Evolutionary conservation across 2,797 vertebrate species (phyloP).

Genomic region (Myioborus melanocephalus): DNA sequence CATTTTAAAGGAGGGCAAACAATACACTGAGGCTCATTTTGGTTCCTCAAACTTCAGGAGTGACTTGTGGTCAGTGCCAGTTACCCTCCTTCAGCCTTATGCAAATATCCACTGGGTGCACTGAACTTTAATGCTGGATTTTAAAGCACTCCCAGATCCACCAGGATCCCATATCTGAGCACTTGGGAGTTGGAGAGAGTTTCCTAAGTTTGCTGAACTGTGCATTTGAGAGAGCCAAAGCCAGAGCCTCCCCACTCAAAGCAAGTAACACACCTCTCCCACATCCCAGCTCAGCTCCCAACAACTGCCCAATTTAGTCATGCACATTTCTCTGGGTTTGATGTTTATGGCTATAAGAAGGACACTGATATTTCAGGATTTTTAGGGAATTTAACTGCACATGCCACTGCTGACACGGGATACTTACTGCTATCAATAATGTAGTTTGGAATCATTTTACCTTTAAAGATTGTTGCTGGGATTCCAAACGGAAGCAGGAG

Average conservation of each 20-base stretch:
- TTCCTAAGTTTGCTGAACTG: neutral
- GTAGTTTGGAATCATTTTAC: conserved; percentile 93
- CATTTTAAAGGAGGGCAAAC: neutral
- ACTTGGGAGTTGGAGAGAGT: neutral
- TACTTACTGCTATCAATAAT: conserved; percentile 97
- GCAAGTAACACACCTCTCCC: neutral
- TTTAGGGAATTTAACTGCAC: neutral
- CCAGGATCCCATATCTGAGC: neutral
- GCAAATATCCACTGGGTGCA: neutral
- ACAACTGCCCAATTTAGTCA: neutral
- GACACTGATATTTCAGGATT: neutral
- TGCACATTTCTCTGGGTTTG: neutral
- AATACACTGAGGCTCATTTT: neutral
- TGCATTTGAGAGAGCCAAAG: neutral
- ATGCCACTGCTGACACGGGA: conserved; percentile 35
- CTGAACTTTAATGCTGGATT: neutral
- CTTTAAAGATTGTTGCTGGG: conserved; percentile 97
- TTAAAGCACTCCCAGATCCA: neutral
- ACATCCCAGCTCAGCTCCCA: neutral
- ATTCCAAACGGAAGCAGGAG: conserved; percentile 78
- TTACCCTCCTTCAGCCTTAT: neutral
- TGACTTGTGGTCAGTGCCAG: neutral
- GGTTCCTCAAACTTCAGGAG: neutral
- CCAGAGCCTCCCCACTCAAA: neutral
- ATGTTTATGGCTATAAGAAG: neutral